Conservation (phyloP, 2,113 vertebrate species). For the Ciconia stormi region DNA sequence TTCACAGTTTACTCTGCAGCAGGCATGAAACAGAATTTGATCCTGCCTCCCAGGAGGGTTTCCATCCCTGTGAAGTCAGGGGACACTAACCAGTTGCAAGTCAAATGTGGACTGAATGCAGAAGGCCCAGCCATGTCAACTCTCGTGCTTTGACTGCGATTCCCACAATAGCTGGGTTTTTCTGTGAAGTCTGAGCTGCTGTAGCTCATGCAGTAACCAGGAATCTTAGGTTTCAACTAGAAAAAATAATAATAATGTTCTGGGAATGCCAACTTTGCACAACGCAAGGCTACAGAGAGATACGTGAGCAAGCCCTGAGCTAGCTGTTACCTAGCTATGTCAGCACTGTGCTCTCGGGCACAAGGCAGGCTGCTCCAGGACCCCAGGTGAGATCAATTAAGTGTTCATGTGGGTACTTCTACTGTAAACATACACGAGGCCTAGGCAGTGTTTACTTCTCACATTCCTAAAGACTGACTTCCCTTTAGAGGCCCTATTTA, state of each 20-base stretch:
- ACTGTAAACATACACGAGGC: background rate
- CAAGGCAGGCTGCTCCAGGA: background rate
- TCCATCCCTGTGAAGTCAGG: background rate
- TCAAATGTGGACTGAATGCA: background rate
- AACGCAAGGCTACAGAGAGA: background rate
- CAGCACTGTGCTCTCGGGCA: background rate
- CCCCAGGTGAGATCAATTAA: background rate
- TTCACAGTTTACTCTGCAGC: background rate
- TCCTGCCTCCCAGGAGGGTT: background rate
- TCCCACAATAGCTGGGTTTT: background rate
- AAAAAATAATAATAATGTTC: background rate
- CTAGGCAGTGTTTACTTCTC: background rate
- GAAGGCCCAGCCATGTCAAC: background rate
- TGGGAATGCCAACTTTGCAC: background rate
- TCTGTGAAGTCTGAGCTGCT: background rate
- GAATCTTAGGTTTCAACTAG: background rate
- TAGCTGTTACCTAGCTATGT: background rate
- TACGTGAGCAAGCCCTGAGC: accelerated
- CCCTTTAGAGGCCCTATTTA: background rate
- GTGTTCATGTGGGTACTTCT: background rate
- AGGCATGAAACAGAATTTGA: background rate
- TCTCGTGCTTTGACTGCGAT: background rate
- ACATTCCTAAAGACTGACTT: background rate
- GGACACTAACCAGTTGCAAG: background rate
- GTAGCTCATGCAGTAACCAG: background rate